Evolutionary conservation across 2,797 vertebrate genomes (phyloP), one percentile per base, ranked within the genome.

Genomic region (Cichlasoma orientale): DNA sequence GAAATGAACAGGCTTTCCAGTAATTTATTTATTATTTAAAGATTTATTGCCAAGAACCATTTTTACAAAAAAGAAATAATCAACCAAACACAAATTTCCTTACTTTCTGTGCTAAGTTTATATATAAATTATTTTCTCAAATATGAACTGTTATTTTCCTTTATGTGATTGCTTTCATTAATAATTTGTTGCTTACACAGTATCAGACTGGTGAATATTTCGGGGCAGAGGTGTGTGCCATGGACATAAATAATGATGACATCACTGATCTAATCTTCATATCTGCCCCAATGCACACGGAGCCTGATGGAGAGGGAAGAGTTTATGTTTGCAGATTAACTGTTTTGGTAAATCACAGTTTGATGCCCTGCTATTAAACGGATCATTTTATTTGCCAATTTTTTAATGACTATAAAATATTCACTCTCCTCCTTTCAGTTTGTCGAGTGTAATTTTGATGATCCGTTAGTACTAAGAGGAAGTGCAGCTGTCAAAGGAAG

Each of bases 191-290:
- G 9, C 6, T 14, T 56, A 16, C 11, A 77, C 82, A 92, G 88
- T 93, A 88, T 86, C 95, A 97, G 95, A 95, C 92, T 1, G 97
- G 97, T 19, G 95, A 95, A 57, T 97, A 97, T 85, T 98, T 97
- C 7, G 97, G 97, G 31, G 96, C 96, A 5, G 95, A 93, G 55
- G 87, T 98, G 81, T 94, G 96, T 82, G 82, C 94, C 3, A 94
- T 97, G 92, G 92, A 96, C 4, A 31, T 96, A 58, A 41, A 95
- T 36, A 1, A 0, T 1, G 88, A 96, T 21, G 0, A 1, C 4
- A 71, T 2, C 31, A 87, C 94, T 0, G 94, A 97, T 71, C 58
- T 97, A 1, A 73, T 97, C 69, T 93, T 97, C 33, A 93, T 97
- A 2, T 96, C 97, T 3, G 94, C 97, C n/a, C 96, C 97, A 0